These are phyloP conservation scores for Papilio polyxenes DNA, from an alignment of 1,140 invertebrate genomes.

Conservation along the genomic window DNA sequence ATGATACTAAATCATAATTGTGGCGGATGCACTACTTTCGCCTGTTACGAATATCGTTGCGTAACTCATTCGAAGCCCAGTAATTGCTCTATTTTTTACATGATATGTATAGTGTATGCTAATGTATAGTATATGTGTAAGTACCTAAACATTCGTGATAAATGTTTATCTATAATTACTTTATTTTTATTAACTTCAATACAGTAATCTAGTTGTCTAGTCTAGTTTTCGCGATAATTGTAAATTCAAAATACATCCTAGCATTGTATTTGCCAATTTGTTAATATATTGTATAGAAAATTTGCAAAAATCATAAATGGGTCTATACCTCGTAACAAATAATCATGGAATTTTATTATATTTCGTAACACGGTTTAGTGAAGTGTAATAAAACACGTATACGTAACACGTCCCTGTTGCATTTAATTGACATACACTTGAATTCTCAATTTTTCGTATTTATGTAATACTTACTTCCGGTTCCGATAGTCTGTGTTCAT, in stretches of 20 bases:
- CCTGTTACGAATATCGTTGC: conserved; percentile 56
- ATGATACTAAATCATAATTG: conserved; percentile 43
- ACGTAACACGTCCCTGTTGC: conserved; percentile 27
- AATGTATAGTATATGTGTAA: neutral
- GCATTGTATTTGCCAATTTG: too few relatives aligned
- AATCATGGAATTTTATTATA: neutral
- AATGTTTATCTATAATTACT: neutral
- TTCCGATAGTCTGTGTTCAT: conserved; percentile 42
- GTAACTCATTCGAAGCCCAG: conserved; percentile 40
- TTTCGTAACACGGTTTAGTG: conserved; percentile 8
- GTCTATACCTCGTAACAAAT: neutral
- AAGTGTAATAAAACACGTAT: conserved; percentile 17
- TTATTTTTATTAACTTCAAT: neutral
- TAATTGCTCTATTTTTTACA: conserved; percentile 2
- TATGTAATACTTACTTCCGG: conserved; percentile 41
- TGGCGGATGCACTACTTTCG: conserved; percentile 65
- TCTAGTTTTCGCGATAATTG: too few relatives aligned
- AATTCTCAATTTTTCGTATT: conserved; percentile 33
- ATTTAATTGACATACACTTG: conserved; percentile 35
- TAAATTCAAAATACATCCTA: too few relatives aligned
- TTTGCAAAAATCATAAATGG: neutral
- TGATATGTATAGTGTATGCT: neutral
- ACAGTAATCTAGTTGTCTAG: neutral
- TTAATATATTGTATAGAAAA: neutral
- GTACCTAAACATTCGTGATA: neutral